Base-by-base conservation (phyloP, 2,113 vertebrate genomes). In the Hemicordylus capensis region DNA sequence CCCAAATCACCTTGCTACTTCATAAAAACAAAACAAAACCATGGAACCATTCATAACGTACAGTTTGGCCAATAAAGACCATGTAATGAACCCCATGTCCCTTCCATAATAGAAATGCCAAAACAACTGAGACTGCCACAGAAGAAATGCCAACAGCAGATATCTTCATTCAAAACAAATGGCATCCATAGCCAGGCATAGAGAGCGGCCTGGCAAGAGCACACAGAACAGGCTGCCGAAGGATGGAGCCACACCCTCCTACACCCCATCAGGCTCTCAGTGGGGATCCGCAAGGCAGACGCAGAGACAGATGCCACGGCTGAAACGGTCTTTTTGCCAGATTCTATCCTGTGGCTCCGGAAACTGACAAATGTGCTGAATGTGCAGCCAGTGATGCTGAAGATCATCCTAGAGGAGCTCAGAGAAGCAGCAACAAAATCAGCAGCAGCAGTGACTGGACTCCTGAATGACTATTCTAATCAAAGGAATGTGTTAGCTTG, bases 381-480 rank as follows among this genome's bases (percentile, higher is more conserved):
- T 70, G 81, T 54, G 51, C 37, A 83, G 80, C 1, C 0, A 3
- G 3, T 83, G 54, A 86, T 48, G 24, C 26, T 74, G 75, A 77
- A 61, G 1, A 1, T 76, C 51, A 89, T 73, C 22, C 42, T 44
- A 90, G 28, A 80, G 24, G 24, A 84, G 83, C 4, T 10, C 70
- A 73, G 11, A 63, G 66, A 59, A 5, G 44, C 46, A 72, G 70
- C 37, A 82, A 84, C 12, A 79, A 39, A 80, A 59, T 7, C 51
- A 42, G 46, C 34, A 84, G 12, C 28, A 86, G 42, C 22, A 59
- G 9, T 82, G 31, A 64, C 12, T 81, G 54, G 51, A 77, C 69
- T 87, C 89, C 56, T 42, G 72, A 86, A 46, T 70, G 77, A 69
- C 39, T 86, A 3, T 73, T 85, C 19, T 76, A 91, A 82, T 89